Percentiles rank a stretch among this genome's conserved stretches.
These are phyloP conservation scores for Drosophila fulvimacula DNA, from an alignment of 2,888 invertebrate genomes.

Conservation along the genomic window DNA sequence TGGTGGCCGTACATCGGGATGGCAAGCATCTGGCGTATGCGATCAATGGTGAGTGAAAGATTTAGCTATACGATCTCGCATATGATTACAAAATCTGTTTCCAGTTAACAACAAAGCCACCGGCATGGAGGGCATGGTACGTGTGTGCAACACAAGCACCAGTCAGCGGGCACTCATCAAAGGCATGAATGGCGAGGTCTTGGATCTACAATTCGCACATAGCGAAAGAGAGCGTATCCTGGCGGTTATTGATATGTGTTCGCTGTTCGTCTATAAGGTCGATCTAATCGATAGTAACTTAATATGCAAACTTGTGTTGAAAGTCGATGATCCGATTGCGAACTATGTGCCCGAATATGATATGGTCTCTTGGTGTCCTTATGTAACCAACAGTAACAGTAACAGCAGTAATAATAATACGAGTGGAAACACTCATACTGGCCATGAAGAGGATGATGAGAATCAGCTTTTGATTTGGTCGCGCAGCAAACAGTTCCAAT, in stretches of 20 bases:
- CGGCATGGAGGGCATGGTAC: conserved; percentile 89
- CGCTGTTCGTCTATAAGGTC: conserved; percentile 93
- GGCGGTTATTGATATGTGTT: conserved; percentile 94
- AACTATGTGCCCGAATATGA: conserved; percentile 86
- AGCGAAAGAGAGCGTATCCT: conserved; percentile 91
- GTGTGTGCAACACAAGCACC: conserved; percentile 89
- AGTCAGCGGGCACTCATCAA: conserved; percentile 93
- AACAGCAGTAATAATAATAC: conserved; percentile 29
- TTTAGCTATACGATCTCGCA: neutral
- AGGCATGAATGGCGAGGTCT: conserved; percentile 94
- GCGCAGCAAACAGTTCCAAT: conserved; percentile 88
- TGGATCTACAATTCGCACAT: conserved; percentile 96
- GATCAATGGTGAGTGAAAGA: conserved; percentile 89
- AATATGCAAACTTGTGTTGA: conserved; percentile 85
- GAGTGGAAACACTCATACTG: neutral
- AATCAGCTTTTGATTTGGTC: conserved; percentile 93
- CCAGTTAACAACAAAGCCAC: conserved; percentile 83
- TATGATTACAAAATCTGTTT: neutral
- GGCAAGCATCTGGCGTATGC: conserved; percentile 95
- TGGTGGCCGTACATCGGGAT: conserved; percentile 94
- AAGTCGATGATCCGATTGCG: conserved; percentile 84
- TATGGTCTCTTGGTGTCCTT: conserved; percentile 97
- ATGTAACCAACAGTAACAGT: conserved; percentile 80
- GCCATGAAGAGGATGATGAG: conserved; percentile 88
- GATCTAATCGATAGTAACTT: conserved; percentile 87